Evolutionary conservation across 1,140 invertebrate species (phyloP).

Genomic region (Lasaia peninsularis): DNA sequence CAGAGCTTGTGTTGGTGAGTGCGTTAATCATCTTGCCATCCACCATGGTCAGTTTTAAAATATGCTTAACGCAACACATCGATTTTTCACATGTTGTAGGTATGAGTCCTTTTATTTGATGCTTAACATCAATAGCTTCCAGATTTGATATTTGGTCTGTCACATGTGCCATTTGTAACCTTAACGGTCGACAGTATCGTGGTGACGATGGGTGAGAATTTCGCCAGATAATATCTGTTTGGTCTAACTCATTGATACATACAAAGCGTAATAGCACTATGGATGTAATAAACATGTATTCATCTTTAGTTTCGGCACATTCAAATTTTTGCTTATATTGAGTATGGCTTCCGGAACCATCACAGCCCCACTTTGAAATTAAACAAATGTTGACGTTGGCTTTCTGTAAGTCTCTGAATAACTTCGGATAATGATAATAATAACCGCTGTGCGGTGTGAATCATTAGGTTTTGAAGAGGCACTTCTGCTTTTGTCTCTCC

Average conservation of each 20-base stretch:
- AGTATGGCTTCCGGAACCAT: not conserved
- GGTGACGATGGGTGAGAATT: slow-evolving; percentile 6
- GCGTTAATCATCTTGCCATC: not conserved
- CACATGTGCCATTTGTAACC: slow-evolving; percentile 3
- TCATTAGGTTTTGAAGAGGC: not conserved
- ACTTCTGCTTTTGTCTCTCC: not conserved
- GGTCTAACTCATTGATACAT: not conserved
- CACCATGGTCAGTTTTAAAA: not conserved
- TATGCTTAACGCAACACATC: slow-evolving; percentile 1
- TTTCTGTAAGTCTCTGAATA: not conserved
- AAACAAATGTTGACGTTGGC: not conserved
- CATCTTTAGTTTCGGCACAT: slow-evolving; percentile 5
- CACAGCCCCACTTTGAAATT: not conserved
- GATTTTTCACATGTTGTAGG: slow-evolving; percentile 3
- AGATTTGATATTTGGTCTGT: not conserved
- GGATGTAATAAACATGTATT: slow-evolving; percentile 12
- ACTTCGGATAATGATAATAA: not conserved
- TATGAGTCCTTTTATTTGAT: slow-evolving; percentile 2
- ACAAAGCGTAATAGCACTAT: slow-evolving; percentile 1
- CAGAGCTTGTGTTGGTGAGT: not conserved
- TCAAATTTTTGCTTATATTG: not conserved
- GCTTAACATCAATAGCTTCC: not conserved
- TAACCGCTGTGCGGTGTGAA: not conserved
- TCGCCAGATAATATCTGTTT: not conserved
- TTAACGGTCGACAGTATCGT: slow-evolving; percentile 8